Base-by-base conservation (phyloP, 2,888 invertebrate genomes). In the Argyra leucocephala region DNA sequence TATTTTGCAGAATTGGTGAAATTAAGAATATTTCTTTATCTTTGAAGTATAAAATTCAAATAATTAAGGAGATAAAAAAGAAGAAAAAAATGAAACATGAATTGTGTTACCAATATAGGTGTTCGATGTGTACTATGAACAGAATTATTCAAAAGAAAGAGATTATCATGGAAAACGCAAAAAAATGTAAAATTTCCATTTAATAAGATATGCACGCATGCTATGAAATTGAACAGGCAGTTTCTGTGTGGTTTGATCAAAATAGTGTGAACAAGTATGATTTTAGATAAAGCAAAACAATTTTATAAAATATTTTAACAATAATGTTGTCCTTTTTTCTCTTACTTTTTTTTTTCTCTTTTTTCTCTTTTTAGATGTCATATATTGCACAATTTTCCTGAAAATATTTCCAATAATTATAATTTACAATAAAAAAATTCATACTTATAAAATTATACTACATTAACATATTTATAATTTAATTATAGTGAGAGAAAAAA, bases 261-360 rank as follows among this genome's bases (percentile, higher is more conserved):
- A 69, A 23, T 60, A 31, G 63, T 69, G 61, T 66, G 64, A 21
- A 23, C 22, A 5, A 66, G 63, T 18, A 65, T 66, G 48, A 23
- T 69, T 48, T 65, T 65, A 61, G 69, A 68, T 62, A 69, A 69
- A 65, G 64, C 66, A 24, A 65, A 66, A 36, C 63, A 69, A 63
- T 70, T 70, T n/a, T n/a, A n/a, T n/a, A n/a, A n/a, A n/a, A n/a
- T n/a, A n/a, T n/a, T n/a, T n/a, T n/a, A n/a, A n/a, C n/a, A n/a
- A n/a, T n/a, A n/a, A n/a, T n/a, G n/a, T n/a, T n/a, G n/a, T n/a
- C n/a, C n/a, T n/a, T n/a, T n/a, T n/a, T n/a, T n/a, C n/a, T n/a
- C n/a, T n/a, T n/a, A n/a, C n/a, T n/a, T n/a, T n/a, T n/a, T n/a
- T n/a, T n/a, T n/a, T n/a, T n/a, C n/a, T n/a, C n/a, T n/a, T n/a